Evolutionary conservation across 2,888 invertebrate species (phyloP), one percentile per base, ranked within the genome.

Genomic region (Macropis europaea): DNA sequence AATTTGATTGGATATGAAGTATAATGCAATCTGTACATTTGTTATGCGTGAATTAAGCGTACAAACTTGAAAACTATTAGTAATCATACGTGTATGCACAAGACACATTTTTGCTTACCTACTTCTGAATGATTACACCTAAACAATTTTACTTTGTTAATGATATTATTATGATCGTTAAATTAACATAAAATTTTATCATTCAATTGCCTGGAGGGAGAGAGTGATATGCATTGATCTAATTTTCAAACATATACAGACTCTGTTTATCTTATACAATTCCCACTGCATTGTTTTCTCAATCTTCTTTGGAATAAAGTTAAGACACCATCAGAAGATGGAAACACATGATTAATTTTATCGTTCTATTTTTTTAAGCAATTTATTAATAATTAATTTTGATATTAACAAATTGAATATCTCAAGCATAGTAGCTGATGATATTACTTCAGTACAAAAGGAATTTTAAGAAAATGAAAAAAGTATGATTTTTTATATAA

Each of bases 201-300:
- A 75, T 74, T 36, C 60, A 73, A 76, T 73, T 68, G 70, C 68
- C 69, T 78, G 82, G 78, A 84, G 79, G 80, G 82, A 84, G 74
- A 84, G 69, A 82, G 82, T 86, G 84, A 86, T 84, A 86, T 86
- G 85, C 84, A 83, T 80, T 79, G 80, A 77, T 74, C 75, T 77
- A 77, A 77, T 74, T 64, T 73, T 77, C 50, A 30, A 72, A 63
- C 19, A 17, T 43, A 32, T 56, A 57, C 13, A 43, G 40, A 53
- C 54, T 28, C 6, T 28, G 24, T 61, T 36, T 38, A 15, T 36
- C n/a, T 63, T 48, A 68, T 47, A 42, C 43, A 61, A 71, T 67
- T 67, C 32, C 45, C 17, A 26, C 32, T 53, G 53, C 42, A 54
- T 48, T 53, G 13, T 56, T 50, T 17, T 34, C 17, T 19, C 1